Evolutionary conservation across 2,113 vertebrate species (phyloP).

Genomic region (Pitta sordida): DNA sequence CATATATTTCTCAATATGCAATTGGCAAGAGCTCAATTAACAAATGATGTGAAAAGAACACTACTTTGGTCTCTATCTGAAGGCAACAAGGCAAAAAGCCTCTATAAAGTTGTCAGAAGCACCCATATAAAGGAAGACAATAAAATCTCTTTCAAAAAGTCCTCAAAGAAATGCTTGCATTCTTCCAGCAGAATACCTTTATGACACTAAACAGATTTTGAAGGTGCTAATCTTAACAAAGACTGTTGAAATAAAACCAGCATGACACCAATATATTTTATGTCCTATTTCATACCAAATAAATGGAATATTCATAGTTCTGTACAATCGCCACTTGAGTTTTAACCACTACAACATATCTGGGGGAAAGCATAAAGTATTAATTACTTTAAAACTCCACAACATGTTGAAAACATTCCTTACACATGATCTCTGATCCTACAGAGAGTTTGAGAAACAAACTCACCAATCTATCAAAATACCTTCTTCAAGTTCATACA

Average conservation of each 20-base stretch:
- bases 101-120: background rate
- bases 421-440: background rate
- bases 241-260: background rate
- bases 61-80: background rate
- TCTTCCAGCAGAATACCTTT: background rate
- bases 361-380: constrained; percentile 6
- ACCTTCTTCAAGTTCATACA: background rate
- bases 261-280: background rate
- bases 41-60: background rate
- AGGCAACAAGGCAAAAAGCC: background rate
- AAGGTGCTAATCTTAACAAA: background rate
- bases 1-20: background rate
- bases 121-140: background rate
- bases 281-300: background rate
- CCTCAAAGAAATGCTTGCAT: background rate
- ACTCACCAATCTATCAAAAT: background rate
- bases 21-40: background rate
- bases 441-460: background rate
- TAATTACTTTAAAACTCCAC: background rate
- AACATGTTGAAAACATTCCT: background rate
- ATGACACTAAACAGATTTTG: background rate
- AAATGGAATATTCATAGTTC: constrained; percentile 1
- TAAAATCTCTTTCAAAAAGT: background rate
- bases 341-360: constrained; percentile 8
- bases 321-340: background rate